These are phyloP conservation scores for Antigone vipio DNA, from an alignment of 2,113 vertebrate genomes.

Conservation along the genomic window DNA sequence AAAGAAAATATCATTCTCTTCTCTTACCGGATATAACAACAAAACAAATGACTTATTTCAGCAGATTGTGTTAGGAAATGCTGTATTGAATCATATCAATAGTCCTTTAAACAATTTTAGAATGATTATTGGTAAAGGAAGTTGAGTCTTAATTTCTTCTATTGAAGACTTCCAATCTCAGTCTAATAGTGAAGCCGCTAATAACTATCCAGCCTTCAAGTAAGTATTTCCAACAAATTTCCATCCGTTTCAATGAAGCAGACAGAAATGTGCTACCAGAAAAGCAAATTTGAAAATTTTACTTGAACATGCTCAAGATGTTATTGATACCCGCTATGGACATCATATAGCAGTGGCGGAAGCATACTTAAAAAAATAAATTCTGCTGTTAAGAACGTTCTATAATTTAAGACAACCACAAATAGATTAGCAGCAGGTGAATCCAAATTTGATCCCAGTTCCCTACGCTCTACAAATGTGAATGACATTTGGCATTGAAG, in stretches of 20 bases:
- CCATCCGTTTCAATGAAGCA: neutral
- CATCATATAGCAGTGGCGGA: neutral
- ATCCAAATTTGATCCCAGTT: neutral
- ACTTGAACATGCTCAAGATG: neutral
- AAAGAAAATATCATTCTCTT: neutral
- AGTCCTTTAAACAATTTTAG: neutral
- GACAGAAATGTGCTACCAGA: neutral
- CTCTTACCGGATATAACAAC: neutral
- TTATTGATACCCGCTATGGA: neutral
- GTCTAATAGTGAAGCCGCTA: neutral
- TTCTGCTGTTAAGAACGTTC: neutral
- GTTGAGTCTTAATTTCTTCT: neutral
- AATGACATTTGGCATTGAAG: neutral
- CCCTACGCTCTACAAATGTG: neutral
- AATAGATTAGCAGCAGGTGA: neutral
- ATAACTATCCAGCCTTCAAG: neutral
- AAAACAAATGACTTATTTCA: neutral
- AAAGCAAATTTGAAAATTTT: neutral
- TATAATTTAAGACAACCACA: neutral
- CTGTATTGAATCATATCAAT: neutral
- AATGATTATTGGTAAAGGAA: neutral
- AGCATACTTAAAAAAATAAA: neutral
- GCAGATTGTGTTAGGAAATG: neutral
- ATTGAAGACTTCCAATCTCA: neutral
- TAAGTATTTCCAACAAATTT: neutral